A percentile compares a stretch with the other conserved stretches of the same genome.
Conservation (phyloP, 2,797 vertebrate species). For the Acipenser oxyrinchus region DNA sequence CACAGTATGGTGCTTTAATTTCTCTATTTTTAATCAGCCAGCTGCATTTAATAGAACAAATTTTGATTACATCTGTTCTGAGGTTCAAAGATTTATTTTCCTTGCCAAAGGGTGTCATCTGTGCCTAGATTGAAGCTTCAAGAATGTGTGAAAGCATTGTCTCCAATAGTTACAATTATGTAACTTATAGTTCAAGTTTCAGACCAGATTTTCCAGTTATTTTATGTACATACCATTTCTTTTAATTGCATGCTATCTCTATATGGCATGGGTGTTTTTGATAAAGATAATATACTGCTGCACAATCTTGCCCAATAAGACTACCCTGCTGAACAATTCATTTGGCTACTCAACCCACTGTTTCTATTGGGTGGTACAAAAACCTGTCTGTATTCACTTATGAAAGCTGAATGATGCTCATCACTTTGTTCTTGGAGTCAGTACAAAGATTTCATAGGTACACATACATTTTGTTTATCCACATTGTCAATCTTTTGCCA, state of each 20-base stretch:
- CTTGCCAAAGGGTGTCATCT: conserved; percentile 58
- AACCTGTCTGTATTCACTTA: not conserved
- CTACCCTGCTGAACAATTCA: no score
- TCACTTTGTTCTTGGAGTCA: conserved; percentile 23
- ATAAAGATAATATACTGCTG: no score
- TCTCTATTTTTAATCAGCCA: conserved; percentile 66
- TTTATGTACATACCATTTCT: no score
- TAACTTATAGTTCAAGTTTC: not conserved
- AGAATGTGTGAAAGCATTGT: not conserved
- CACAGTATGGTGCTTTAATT: conserved; percentile 62
- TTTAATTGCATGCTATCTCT: no score
- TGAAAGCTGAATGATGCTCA: conserved; percentile 18
- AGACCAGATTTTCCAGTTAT: no score
- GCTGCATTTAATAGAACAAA: conserved; percentile 65
- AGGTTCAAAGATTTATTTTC: conserved; percentile 62
- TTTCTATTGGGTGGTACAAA: not conserved
- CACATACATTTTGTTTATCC: conserved; percentile 29
- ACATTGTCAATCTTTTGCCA: conserved; percentile 1
- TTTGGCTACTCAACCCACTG: no score
- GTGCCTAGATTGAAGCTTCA: conserved; percentile 37
- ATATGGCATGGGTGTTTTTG: no score
- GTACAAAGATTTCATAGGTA: conserved; percentile 19
- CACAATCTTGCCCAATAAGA: no score
- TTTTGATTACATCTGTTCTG: conserved; percentile 67
- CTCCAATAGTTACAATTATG: not conserved